Evolutionary conservation across 2,113 vertebrate species (phyloP).

Genomic region (Podarcis raffonei): DNA sequence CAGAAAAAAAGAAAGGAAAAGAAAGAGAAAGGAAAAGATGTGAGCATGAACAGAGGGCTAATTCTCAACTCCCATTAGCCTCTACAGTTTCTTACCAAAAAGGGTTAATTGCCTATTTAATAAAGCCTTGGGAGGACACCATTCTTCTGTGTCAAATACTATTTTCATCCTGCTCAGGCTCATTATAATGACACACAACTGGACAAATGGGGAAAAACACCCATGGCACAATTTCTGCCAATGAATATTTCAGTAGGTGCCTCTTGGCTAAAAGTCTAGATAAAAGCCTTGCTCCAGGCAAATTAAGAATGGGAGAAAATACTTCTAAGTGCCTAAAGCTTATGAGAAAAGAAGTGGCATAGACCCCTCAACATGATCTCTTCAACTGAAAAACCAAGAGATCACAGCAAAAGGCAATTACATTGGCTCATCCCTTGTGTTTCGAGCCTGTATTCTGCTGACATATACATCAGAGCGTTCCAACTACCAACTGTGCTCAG

Average conservation of each 20-base stretch:
- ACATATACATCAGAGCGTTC: conserved; percentile 46
- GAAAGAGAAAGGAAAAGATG: background rate
- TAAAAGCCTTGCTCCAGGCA: conserved; percentile 85
- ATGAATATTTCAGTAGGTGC: conserved; percentile 85
- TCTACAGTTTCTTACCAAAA: conserved; percentile 45
- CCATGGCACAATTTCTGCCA: conserved; percentile 79
- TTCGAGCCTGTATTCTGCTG: conserved; percentile 50
- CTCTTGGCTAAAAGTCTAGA: conserved; percentile 83
- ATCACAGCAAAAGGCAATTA: conserved; percentile 66
- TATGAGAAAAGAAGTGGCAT: conserved; percentile 67
- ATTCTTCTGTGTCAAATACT: conserved; percentile 68
- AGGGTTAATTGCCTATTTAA: conserved; percentile 73
- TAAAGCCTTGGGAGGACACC: conserved; percentile 57
- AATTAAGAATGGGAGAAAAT: conserved; percentile 79
- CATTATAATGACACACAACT: conserved; percentile 76
- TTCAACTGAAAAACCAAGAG: conserved; percentile 60
- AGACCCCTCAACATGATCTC: conserved; percentile 66
- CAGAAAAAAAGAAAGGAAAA: background rate
- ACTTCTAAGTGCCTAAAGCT: conserved; percentile 70
- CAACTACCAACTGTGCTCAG: conserved; percentile 27
- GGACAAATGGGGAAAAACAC: conserved; percentile 80
- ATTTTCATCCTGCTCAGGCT: conserved; percentile 67
- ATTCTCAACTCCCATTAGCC: conserved; percentile 41
- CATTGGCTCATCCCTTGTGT: conserved; percentile 54
- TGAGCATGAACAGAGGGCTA: background rate